Conservation (phyloP, 2,888 invertebrate species). For the Ophraella communa region DNA sequence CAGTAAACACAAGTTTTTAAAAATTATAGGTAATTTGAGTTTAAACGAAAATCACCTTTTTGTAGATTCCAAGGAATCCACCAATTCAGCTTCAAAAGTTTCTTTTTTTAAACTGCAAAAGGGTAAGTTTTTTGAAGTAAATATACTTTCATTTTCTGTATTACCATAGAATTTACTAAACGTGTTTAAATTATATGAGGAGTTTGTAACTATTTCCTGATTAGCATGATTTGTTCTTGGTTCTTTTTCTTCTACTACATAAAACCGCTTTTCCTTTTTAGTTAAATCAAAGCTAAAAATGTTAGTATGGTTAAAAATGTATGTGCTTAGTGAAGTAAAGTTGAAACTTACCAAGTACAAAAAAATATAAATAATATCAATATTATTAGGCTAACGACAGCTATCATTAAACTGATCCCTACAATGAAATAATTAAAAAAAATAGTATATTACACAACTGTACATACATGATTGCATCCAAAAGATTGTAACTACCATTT, state of each 20-base stretch:
- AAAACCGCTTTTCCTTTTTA: conserved; percentile 13
- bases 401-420: conserved; percentile 25
- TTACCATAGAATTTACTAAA: conserved; percentile 17
- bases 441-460: not conserved
- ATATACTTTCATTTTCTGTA: conserved; percentile 19
- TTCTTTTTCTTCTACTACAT: conserved; percentile 23
- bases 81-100: conserved; percentile 10
- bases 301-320: not conserved
- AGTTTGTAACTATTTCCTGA: conserved; percentile 15
- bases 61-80: conserved; percentile 21
- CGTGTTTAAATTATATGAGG: conserved; percentile 21
- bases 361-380: conserved; percentile 24
- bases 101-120: conserved; percentile 14
- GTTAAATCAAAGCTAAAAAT: conserved; percentile 23
- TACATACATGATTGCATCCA: conserved; percentile 30
- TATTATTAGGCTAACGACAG: conserved; percentile 20
- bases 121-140: conserved; percentile 31
- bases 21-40: not conserved
- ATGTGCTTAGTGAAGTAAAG: not conserved
- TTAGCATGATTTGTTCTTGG: conserved; percentile 8
- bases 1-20: too few species aligned
- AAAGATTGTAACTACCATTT: conserved; percentile 23
- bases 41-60: conserved; percentile 19
- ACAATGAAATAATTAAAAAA: conserved; percentile 9
- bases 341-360: conserved; percentile 32